These are phyloP conservation scores for Emydura subglobosa DNA, from an alignment of 2,113 vertebrate genomes.

Conservation along the genomic window DNA sequence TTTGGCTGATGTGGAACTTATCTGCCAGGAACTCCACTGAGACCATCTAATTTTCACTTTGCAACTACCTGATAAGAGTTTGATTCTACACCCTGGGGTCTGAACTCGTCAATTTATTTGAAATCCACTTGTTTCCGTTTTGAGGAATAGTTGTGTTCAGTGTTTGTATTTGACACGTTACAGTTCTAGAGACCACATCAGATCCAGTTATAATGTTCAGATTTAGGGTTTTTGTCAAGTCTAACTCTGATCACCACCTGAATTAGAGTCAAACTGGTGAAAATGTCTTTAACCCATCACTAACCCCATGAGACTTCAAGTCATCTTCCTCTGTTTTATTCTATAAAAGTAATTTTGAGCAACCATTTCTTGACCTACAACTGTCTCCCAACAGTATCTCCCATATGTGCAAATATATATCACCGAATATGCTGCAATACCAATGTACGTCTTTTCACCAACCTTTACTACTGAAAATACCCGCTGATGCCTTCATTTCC, in stretches of 20 bases:
- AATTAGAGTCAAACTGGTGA: background rate
- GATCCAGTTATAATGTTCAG: background rate
- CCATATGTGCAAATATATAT: background rate
- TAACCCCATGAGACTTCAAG: background rate
- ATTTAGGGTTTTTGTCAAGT: background rate
- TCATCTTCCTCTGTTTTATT: background rate
- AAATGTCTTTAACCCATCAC: background rate
- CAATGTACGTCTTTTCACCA: background rate
- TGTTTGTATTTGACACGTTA: fast-evolving
- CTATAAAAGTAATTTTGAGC: too few species aligned
- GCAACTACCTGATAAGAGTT: background rate
- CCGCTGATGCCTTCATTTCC: fast-evolving
- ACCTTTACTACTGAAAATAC: background rate
- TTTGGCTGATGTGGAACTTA: background rate
- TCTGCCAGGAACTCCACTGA: background rate
- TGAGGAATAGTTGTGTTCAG: background rate
- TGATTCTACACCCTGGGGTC: background rate
- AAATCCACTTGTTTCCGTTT: background rate
- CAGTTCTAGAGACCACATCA: background rate
- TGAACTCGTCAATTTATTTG: background rate
- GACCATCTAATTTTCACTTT: background rate
- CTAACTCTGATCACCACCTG: background rate
- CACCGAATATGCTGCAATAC: fast-evolving
- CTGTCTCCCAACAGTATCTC: background rate
- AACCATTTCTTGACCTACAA: background rate